These are phyloP conservation scores for Sarcoramphus papa DNA, from an alignment of 2,797 vertebrate genomes.

Conservation along the genomic window DNA sequence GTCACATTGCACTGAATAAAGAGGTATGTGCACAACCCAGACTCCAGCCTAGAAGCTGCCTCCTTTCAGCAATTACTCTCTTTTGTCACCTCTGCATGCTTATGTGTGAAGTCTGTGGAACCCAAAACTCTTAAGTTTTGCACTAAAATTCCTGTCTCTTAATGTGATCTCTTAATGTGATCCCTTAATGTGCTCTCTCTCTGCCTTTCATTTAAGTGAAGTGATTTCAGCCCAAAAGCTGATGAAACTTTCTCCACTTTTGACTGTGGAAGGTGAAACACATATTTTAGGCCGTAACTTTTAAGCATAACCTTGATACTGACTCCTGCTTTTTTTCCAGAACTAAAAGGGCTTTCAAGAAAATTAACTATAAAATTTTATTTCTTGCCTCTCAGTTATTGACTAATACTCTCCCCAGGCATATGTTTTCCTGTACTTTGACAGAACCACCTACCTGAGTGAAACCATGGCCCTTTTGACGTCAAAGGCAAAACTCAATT, in stretches of 20 bases:
- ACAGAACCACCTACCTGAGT: neutral
- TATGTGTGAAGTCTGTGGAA: neutral
- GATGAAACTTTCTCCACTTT: neutral
- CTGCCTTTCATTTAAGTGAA: neutral
- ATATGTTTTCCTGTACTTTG: neutral
- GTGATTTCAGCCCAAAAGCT: neutral
- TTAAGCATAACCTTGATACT: neutral
- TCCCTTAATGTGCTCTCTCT: neutral
- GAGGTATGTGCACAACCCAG: neutral
- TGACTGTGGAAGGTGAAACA: neutral
- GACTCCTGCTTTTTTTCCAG: neutral
- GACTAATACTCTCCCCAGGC: neutral
- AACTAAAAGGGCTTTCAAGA: neutral
- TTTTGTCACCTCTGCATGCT: neutral
- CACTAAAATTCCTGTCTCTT: neutral
- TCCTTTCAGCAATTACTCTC: neutral
- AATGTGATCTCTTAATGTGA: neutral
- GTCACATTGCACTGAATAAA: neutral
- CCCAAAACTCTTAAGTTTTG: neutral
- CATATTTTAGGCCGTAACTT: neutral
- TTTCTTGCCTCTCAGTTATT: neutral
- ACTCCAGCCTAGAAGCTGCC: neutral
- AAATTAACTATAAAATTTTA: conserved; percentile 7
- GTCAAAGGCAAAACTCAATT: conserved; percentile 2
- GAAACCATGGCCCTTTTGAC: neutral